Conservation (phyloP, 2,797 vertebrate genomes). For the Chelon auratus region DNA sequence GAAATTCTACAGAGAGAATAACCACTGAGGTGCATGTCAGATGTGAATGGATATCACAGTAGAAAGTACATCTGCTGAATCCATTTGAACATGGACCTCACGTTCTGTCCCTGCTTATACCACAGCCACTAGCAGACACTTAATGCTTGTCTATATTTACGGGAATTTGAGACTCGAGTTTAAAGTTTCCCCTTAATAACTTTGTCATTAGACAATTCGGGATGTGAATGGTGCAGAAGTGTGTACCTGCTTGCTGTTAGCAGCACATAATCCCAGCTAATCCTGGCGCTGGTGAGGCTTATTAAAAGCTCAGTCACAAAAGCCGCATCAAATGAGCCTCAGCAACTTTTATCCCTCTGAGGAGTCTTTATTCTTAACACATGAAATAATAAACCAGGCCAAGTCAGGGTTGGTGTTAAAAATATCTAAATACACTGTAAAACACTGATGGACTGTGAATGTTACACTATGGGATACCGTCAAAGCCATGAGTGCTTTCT, state of each 20-base stretch:
- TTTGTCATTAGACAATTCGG: constrained; percentile 3
- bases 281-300: constrained; percentile 51
- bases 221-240: constrained; percentile 19
- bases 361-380: constrained; percentile 40
- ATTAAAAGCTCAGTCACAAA: constrained; percentile 61
- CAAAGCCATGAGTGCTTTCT: background rate
- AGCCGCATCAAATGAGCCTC: constrained; percentile 49
- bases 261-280: constrained; percentile 59
- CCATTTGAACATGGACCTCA: constrained; percentile 66
- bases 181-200: constrained; percentile 3
- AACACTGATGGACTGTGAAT: background rate
- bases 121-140: constrained; percentile 24
- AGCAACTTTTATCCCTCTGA: constrained; percentile 49
- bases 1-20: constrained; percentile 23
- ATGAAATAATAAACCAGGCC: constrained; percentile 27
- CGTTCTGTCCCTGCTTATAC: constrained; percentile 54
- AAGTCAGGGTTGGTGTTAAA: constrained; percentile 19
- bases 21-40: constrained; percentile 58
- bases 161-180: constrained; percentile 23
- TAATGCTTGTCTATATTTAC: constrained; percentile 47
- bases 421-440: constrained; percentile 27
- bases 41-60: constrained; percentile 53
- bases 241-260: constrained; percentile 58
- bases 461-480: background rate
- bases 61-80: constrained; percentile 31